These are phyloP conservation scores for Mionectes macconnelli DNA, from an alignment of 2,113 vertebrate genomes.

Conservation along the genomic window DNA sequence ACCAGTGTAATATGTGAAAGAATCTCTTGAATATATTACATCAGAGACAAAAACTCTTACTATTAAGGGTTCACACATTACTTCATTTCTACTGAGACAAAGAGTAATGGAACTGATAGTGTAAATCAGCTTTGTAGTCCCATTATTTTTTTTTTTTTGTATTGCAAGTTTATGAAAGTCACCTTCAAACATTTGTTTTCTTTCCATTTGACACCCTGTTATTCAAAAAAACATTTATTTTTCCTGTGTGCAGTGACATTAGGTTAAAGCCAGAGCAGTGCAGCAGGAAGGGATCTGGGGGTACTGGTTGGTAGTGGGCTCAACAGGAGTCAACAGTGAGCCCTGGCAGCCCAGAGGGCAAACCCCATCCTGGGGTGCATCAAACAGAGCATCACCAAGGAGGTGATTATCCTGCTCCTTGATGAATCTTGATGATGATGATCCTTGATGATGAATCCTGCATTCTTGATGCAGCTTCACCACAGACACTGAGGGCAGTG, in stretches of 20 bases:
- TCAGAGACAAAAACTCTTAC: not conserved
- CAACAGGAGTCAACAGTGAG: not conserved
- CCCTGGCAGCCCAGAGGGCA: not conserved
- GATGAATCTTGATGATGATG: no score
- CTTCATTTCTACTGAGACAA: not conserved
- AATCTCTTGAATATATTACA: not conserved
- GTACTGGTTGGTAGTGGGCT: not conserved
- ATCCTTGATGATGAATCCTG: no score
- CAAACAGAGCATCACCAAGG: not conserved
- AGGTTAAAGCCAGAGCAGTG: not conserved
- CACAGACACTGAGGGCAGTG: no score
- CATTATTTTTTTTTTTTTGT: not conserved
- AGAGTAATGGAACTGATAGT: not conserved
- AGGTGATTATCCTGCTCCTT: no score
- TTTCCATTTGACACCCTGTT: not conserved
- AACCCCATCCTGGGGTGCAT: not conserved
- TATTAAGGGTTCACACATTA: not conserved
- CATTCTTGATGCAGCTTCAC: fast-evolving
- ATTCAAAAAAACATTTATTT: not conserved
- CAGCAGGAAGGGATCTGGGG: not conserved
- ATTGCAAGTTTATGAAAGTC: not conserved
- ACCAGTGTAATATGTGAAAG: not conserved
- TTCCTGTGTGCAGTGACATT: not conserved
- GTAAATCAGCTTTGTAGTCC: not conserved
- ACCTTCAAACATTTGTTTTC: not conserved